Evolutionary conservation across 2,888 invertebrate genomes (phyloP).

Genomic region (Pterobdella sp.): DNA sequence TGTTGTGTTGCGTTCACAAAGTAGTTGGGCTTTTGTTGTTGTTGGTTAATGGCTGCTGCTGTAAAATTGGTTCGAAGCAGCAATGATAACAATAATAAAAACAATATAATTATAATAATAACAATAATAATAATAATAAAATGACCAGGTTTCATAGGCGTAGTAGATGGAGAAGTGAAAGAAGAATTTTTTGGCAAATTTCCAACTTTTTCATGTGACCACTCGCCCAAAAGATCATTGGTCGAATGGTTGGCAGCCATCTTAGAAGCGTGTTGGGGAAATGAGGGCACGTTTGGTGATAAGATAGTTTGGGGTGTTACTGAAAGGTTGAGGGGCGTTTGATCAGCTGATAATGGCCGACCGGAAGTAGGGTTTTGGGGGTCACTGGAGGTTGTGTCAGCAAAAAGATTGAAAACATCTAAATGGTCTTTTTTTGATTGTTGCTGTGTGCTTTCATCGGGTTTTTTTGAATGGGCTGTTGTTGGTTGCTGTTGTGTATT

Average conservation of each 20-base stretch:
- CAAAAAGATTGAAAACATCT: conserved; percentile 5
- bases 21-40: conserved; percentile 29
- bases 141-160: not conserved
- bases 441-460: no score
- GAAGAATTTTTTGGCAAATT: conserved; percentile 9
- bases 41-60: not conserved
- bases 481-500: not conserved
- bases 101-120: not conserved
- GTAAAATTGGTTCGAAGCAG: not conserved
- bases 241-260: not conserved
- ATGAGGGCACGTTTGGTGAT: not conserved
- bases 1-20: conserved; percentile 22
- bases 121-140: conserved; percentile 2
- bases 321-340: not conserved
- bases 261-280: not conserved
- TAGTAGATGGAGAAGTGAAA: not conserved
- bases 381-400: not conserved
- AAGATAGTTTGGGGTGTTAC: not conserved
- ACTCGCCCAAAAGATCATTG: not conserved
- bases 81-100: not conserved
- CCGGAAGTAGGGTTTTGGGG: not conserved
- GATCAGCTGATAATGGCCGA: not conserved
- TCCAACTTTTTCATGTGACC: conserved; percentile 6
- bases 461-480: not conserved
- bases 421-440: not conserved